These are phyloP conservation scores for Gymnoscopelus microlampas DNA, from an alignment of 2,797 vertebrate genomes.

Conservation along the genomic window DNA sequence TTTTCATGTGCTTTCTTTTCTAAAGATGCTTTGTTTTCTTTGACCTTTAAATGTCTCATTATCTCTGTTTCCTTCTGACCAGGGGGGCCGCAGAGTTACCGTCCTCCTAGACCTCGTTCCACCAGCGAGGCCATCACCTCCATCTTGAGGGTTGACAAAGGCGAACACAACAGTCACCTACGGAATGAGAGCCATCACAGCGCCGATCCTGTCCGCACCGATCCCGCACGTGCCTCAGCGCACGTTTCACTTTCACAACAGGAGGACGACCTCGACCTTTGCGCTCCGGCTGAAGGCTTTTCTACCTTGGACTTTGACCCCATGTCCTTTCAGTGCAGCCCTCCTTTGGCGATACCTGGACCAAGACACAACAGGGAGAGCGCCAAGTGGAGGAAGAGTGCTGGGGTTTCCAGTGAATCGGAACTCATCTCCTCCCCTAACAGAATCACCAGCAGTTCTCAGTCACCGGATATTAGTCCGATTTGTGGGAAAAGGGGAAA, in stretches of 20 bases:
- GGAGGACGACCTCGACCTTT: constrained; percentile 87
- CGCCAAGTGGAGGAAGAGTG: constrained; percentile 81
- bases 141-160: constrained; percentile 86
- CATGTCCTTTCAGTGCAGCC: constrained; percentile 94
- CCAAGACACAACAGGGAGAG: constrained; percentile 61
- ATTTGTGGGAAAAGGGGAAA: constrained; percentile 66
- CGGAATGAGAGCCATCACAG: constrained; percentile 80
- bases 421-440: constrained; percentile 88
- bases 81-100: constrained; percentile 89
- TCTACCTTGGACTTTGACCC: constrained; percentile 95
- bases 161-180: constrained; percentile 80
- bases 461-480: constrained; percentile 82
- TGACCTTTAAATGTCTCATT: too few relatives aligned
- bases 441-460: constrained; percentile 82
- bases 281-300: constrained; percentile 88
- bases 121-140: constrained; percentile 91
- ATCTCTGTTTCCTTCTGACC: constrained; percentile 23
- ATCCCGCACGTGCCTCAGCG: constrained; percentile 68
- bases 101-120: constrained; percentile 89
- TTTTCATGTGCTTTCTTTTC: too few relatives aligned
- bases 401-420: constrained; percentile 83
- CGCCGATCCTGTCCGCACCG: constrained; percentile 71
- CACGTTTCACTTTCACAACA: constrained; percentile 61
- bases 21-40: too few relatives aligned
- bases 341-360: constrained; percentile 44